Evolutionary conservation across 2,797 vertebrate genomes (phyloP).

Genomic region (Pagetopsis macropterus): DNA sequence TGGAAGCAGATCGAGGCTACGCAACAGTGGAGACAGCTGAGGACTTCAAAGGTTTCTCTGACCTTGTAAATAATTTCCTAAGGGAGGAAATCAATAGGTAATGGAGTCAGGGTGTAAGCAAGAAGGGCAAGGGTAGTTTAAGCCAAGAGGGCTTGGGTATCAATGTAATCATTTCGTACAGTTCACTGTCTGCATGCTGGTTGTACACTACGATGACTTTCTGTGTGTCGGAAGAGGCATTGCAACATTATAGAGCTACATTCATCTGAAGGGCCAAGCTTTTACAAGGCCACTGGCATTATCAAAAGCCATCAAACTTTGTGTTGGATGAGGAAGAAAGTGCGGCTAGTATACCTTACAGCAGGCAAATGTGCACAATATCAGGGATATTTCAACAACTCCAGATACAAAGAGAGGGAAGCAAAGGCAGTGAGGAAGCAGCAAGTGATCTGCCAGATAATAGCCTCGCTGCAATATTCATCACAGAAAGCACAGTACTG

Average conservation of each 20-base stretch:
- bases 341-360: neutral
- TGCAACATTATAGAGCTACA: slow-evolving; percentile 28
- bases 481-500: slow-evolving; percentile 38
- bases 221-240: slow-evolving; percentile 12
- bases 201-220: slow-evolving; percentile 41
- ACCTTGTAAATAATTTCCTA: slow-evolving; percentile 75
- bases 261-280: slow-evolving; percentile 11
- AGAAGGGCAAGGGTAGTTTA: slow-evolving; percentile 62
- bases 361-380: slow-evolving; percentile 12
- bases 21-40: slow-evolving; percentile 52
- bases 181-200: slow-evolving; percentile 50
- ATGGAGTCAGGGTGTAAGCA: slow-evolving; percentile 76
- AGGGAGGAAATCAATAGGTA: slow-evolving; percentile 80
- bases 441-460: slow-evolving; percentile 42
- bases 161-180: slow-evolving; percentile 64
- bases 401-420: slow-evolving; percentile 20
- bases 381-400: slow-evolving; percentile 41
- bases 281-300: slow-evolving; percentile 28
- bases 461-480: slow-evolving; percentile 65
- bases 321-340: slow-evolving; percentile 11
- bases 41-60: slow-evolving; percentile 74
- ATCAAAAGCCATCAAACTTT: slow-evolving; percentile 41
- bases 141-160: slow-evolving; percentile 50
- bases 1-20: slow-evolving; percentile 23
- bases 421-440: slow-evolving; percentile 38